Percentiles rank a stretch among this genome's conserved stretches.
phyloP scores from a whole-genome alignment of 2,888 invertebrate species.

The Caenorhabditis macrosperma region DNA sequence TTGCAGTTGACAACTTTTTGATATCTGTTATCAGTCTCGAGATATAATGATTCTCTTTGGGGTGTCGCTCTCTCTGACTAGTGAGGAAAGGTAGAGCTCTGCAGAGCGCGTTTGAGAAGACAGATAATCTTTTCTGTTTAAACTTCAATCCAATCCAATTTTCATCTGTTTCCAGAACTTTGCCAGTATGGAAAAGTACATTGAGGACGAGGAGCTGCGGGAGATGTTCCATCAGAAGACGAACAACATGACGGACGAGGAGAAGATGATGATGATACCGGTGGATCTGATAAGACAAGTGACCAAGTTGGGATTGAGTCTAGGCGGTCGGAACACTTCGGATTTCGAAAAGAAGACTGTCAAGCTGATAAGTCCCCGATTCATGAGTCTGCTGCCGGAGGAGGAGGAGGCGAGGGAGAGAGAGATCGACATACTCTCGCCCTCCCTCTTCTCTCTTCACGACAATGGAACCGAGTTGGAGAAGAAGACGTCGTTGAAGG shows the following conservation, averaged over 20 bases:
- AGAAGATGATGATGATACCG: constrained; percentile 46
- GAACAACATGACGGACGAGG: constrained; percentile 54
- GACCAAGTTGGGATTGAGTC: constrained; percentile 59
- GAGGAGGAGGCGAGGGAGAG: constrained; percentile 33
- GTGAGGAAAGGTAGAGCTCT: no score
- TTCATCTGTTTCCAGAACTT: constrained; percentile 31
- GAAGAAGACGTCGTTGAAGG: constrained; percentile 40
- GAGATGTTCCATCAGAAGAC: constrained; percentile 43
- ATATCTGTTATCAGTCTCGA: no score
- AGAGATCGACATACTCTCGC: constrained; percentile 45
- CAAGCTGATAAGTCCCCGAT: constrained; percentile 56
- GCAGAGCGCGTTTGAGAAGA: no score
- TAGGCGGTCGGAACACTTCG: constrained; percentile 60
- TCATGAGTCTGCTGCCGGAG: constrained; percentile 52
- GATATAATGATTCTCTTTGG: no score
- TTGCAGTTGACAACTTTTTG: no score
- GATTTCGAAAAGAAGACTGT: constrained; percentile 48
- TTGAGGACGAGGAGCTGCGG: constrained; percentile 55
- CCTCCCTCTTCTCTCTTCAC: constrained; percentile 55
- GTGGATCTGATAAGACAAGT: constrained; percentile 55
- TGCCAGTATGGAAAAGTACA: constrained; percentile 24
- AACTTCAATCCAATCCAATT: no score
- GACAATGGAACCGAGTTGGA: constrained; percentile 35
- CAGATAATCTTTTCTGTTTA: no score
- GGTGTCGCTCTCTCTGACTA: no score